These are phyloP conservation scores for Gallinago paraguaiae DNA, from an alignment of 2,113 vertebrate genomes.

Conservation along the genomic window DNA sequence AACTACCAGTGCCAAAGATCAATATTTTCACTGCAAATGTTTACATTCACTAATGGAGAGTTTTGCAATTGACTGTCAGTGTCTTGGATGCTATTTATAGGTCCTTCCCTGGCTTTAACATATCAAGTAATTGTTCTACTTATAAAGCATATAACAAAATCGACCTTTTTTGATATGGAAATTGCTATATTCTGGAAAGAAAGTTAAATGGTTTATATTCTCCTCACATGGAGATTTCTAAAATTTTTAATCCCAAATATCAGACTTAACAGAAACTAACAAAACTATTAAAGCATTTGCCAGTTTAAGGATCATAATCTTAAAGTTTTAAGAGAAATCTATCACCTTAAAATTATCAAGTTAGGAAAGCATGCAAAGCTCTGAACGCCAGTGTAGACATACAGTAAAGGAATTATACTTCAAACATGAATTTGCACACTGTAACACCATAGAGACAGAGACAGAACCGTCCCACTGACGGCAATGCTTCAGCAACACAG, in stretches of 20 bases:
- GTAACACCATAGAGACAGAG: not conserved
- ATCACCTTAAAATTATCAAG: not conserved
- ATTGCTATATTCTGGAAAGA: not conserved
- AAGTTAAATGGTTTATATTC: not conserved
- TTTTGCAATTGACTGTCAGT: not conserved
- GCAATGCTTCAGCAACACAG: conserved; percentile 41
- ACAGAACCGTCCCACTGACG: not conserved
- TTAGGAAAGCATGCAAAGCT: conserved; percentile 8
- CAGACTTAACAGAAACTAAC: not conserved
- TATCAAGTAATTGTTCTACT: not conserved
- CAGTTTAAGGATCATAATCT: not conserved
- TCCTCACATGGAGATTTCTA: not conserved
- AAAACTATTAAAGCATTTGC: not conserved
- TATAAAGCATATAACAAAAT: not conserved
- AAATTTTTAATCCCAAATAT: not conserved
- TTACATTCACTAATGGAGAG: not conserved
- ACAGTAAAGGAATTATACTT: not conserved
- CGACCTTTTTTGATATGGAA: not conserved
- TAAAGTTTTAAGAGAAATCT: not conserved
- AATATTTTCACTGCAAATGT: not conserved
- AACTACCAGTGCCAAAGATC: not conserved
- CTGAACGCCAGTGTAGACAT: not conserved
- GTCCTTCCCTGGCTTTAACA: not conserved
- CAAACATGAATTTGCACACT: not conserved
- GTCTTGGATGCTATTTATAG: not conserved